Percentiles rank a stretch among this genome's conserved stretches.
Evolutionary conservation across 2,797 vertebrate species (phyloP).

Genomic region (Petrocephalus schoutedeni): DNA sequence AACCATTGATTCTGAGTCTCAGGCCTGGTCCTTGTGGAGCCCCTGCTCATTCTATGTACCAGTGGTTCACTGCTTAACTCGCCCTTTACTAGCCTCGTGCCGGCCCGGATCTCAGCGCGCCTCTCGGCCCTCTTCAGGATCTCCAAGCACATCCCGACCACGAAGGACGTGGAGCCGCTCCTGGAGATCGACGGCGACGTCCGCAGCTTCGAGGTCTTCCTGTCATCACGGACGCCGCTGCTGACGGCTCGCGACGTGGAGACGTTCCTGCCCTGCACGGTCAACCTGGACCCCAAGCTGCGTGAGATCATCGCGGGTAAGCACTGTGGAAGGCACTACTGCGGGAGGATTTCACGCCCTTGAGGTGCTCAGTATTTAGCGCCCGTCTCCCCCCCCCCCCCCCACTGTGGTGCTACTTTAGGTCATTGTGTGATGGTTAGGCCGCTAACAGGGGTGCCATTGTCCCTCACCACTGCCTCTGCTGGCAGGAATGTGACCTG

Average conservation of each 20-base stretch:
- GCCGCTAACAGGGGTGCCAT: neutral
- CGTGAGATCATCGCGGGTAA: constrained; percentile 92
- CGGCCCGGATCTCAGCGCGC: neutral
- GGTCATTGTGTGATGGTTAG: neutral
- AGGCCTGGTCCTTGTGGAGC: too few relatives aligned
- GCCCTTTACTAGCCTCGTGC: neutral
- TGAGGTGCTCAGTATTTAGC: neutral
- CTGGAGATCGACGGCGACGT: constrained; percentile 94
- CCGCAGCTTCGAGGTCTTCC: constrained; percentile 91
- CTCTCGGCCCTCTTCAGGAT: constrained; percentile 60
- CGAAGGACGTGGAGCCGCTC: constrained; percentile 94
- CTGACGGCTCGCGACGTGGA: constrained; percentile 83
- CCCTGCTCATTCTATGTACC: too few relatives aligned
- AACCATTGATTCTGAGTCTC: too few relatives aligned
- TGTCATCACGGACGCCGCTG: constrained; percentile 89
- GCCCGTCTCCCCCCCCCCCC: neutral
- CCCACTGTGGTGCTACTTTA: neutral
- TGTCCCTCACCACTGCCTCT: neutral
- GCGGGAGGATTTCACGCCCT: neutral
- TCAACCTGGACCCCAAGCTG: constrained; percentile 95
- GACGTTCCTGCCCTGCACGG: constrained; percentile 91
- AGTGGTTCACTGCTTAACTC: too few relatives aligned
- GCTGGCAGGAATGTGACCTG: neutral
- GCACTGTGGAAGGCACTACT: neutral
- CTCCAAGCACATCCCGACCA: constrained; percentile 92